phyloP scores from a whole-genome alignment of 2,888 invertebrate species.

The Cyclophora albipunctata region DNA sequence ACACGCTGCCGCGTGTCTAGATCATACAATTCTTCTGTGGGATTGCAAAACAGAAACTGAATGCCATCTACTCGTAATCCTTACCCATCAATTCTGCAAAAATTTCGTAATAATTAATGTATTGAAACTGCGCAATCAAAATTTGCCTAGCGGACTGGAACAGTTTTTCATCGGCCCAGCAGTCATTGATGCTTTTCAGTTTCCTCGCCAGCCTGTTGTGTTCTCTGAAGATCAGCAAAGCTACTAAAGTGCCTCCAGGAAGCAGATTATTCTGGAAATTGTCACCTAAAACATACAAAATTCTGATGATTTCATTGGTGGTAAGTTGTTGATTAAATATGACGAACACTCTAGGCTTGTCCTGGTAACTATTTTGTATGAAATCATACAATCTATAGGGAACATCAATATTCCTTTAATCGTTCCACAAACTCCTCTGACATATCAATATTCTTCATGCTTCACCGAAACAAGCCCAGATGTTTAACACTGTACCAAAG shows the following conservation, averaged over 20 bases:
- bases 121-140: conserved; percentile 84
- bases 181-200: conserved; percentile 84
- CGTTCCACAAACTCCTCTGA: no score
- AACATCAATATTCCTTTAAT: no score
- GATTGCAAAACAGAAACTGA: no score
- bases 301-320: no score
- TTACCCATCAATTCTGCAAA: conserved; percentile 84
- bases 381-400: no score
- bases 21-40: no score
- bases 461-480: no score
- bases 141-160: conserved; percentile 78
- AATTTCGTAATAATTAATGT: conserved; percentile 87
- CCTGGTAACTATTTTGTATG: no score
- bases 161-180: conserved; percentile 89
- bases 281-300: conserved; percentile 17
- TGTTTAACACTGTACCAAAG: conserved; percentile 17
- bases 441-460: no score
- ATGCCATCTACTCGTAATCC: conserved; percentile 3
- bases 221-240: conserved; percentile 52
- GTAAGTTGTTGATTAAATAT: no score
- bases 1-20: no score
- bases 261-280: conserved; percentile 21
- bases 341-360: no score
- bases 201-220: conserved; percentile 81
- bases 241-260: conserved; percentile 18